Conservation (phyloP, 2,113 vertebrate genomes). For the Pteropus alecto region DNA sequence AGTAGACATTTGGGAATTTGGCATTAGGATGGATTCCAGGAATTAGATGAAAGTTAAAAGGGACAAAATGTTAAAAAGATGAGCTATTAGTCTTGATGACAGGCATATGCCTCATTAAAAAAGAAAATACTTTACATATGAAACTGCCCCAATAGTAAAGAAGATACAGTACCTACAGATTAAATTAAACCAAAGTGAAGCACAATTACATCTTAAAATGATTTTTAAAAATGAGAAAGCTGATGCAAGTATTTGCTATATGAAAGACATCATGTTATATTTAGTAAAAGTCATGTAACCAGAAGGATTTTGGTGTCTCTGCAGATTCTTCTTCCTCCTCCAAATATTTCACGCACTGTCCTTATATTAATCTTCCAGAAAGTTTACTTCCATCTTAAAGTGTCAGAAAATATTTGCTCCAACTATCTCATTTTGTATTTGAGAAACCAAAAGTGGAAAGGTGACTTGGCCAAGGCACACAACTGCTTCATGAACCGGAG, state of each 20-base stretch:
- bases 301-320: not conserved
- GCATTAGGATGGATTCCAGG: not conserved
- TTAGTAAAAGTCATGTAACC: not conserved
- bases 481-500: not conserved
- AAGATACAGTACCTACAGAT: not conserved
- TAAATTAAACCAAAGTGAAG: not conserved
- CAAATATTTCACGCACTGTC: not conserved
- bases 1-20: not conserved
- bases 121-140: slow-evolving; percentile 1
- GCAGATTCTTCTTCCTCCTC: not conserved
- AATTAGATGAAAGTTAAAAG: slow-evolving; percentile 13
- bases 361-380: not conserved
- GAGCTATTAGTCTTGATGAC: not conserved
- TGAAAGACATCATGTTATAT: not conserved
- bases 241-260: not conserved
- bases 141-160: not conserved
- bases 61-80: not conserved
- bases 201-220: not conserved
- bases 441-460: not conserved
- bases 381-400: not conserved
- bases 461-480: not conserved
- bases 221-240: not conserved
- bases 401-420: slow-evolving; percentile 24
- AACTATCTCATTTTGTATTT: not conserved
- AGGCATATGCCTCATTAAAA: not conserved